A percentile compares a stretch with the other conserved stretches of the same genome.
These are phyloP conservation scores for Ecliptopera silaceata DNA, from an alignment of 2,888 invertebrate genomes.

Conservation along the genomic window DNA sequence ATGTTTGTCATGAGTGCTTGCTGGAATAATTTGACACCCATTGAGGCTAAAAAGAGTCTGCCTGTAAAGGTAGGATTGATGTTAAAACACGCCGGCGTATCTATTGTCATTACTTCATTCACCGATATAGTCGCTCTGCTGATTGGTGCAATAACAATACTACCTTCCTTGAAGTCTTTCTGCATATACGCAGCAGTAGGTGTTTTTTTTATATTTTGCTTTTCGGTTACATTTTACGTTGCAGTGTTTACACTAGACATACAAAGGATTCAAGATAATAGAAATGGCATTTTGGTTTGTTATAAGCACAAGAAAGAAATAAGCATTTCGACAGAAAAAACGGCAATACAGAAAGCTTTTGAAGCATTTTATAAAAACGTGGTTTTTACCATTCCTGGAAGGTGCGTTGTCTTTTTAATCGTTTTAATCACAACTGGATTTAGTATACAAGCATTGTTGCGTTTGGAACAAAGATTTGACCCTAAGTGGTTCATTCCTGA, in stretches of 20 bases:
- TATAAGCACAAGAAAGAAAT: constrained; percentile 83
- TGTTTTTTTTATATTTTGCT: constrained; percentile 88
- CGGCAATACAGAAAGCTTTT: constrained; percentile 83
- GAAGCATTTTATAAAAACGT: constrained; percentile 84
- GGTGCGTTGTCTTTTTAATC: constrained; percentile 84
- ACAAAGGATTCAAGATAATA: constrained; percentile 82
- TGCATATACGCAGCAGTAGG: constrained; percentile 91
- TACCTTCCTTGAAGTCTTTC: constrained; percentile 91
- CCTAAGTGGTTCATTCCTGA: constrained; percentile 91
- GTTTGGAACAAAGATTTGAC: constrained; percentile 90
- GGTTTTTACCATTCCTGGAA: constrained; percentile 86
- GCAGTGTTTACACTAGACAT: constrained; percentile 90
- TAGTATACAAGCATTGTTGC: constrained; percentile 84
- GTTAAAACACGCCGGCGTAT: constrained; percentile 91
- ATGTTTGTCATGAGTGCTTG: constrained; percentile 93
- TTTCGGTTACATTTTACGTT: constrained; percentile 91
- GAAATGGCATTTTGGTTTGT: constrained; percentile 87
- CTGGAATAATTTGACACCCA: constrained; percentile 85
- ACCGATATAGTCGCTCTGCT: constrained; percentile 92
- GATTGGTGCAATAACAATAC: constrained; percentile 90
- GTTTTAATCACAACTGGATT: constrained; percentile 84
- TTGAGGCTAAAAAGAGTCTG: constrained; percentile 78
- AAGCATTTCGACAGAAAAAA: constrained; percentile 79
- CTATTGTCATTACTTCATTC: constrained; percentile 91
- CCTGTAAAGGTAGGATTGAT: constrained; percentile 87